Conservation (phyloP, 2,888 invertebrate genomes). For the Tiliacea aurago region DNA sequence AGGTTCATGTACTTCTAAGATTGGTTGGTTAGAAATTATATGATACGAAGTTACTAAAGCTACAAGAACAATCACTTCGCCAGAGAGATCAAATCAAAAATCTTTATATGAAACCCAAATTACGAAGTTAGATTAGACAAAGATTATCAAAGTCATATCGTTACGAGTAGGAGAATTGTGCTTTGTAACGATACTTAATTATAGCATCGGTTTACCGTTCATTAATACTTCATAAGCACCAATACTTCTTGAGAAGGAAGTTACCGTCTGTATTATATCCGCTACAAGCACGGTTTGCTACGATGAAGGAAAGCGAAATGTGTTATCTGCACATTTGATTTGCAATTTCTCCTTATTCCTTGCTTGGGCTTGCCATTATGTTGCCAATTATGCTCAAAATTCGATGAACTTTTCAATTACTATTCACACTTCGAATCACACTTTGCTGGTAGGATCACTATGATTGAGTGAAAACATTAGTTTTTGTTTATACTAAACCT, state of each 20-base stretch:
- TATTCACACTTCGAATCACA: slow-evolving; percentile 2
- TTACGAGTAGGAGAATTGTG: slow-evolving; percentile 64
- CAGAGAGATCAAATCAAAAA: slow-evolving; percentile 60
- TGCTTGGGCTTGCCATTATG: background rate
- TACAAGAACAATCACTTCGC: slow-evolving; percentile 42
- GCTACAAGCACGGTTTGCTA: slow-evolving; percentile 49
- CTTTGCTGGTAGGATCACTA: background rate
- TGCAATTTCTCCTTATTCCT: slow-evolving; percentile 45
- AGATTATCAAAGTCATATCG: slow-evolving; percentile 56
- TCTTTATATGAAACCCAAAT: slow-evolving; percentile 59
- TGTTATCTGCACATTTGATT: slow-evolving; percentile 52
- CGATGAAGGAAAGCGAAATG: slow-evolving; percentile 56
- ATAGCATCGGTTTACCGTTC: slow-evolving; percentile 56
- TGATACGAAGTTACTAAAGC: slow-evolving; percentile 15
- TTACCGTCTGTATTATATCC: slow-evolving; percentile 67
- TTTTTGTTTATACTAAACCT: no score
- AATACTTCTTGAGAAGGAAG: slow-evolving; percentile 64
- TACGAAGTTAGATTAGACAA: slow-evolving; percentile 53
- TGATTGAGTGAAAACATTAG: background rate
- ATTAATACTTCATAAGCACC: slow-evolving; percentile 58
- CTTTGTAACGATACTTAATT: slow-evolving; percentile 75
- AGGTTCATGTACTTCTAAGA: background rate
- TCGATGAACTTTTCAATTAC: slow-evolving; percentile 4
- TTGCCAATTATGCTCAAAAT: background rate
- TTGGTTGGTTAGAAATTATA: background rate